Base-by-base conservation (phyloP, 1,140 invertebrate species). In the Epicauta chinensis region DNA sequence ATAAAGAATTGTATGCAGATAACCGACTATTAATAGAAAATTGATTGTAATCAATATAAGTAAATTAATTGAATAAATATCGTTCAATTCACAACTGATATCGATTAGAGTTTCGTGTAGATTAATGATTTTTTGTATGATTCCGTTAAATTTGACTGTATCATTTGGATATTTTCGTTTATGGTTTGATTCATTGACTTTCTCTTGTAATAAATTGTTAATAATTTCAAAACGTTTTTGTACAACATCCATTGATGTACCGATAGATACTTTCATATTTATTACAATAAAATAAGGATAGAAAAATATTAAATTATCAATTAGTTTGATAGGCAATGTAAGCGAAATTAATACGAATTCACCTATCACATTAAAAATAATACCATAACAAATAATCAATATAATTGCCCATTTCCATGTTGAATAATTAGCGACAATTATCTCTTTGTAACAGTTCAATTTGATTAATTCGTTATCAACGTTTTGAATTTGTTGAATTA, bases 151-250 rank as follows among this genome's bases (percentile, higher is more conserved):
- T 23, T 3, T 0, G 10, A 15, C 37, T 7, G 10, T 29, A 48
- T 40, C 31, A 4, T 16, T 32, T 13, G 52, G 52, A 42, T 54
- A 54, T 14, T 37, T 54, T n/a, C 29, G n/a, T 2, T 34, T 13
- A 30, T 34, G 11, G 5, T 38, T 12, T 4, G 51, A 53, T 34
- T 53, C 31, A 1, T 38, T 12, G 3, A 54, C 43, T 43, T 54
- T 48, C 32, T 40, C 12, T 14, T 12, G 15, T 12, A 11, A 55
- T 37, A 13, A 43, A 2, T n/a, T 5, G 14, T 55, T 55, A 13
- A 55, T 55, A 11, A 47, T 37, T n/a, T 37, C 13, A 15, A 55
- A 55, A 41, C 46, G 45, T 48, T 48, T 17, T 30, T 48, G 16
- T 16, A 48, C 11, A 12, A 38, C 10, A 0, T 3, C 12, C 3